A percentile compares a stretch with the other conserved stretches of the same genome.
phyloP scores from a whole-genome alignment of 2,888 invertebrate species.

The Xanthostigma xanthostigma region DNA sequence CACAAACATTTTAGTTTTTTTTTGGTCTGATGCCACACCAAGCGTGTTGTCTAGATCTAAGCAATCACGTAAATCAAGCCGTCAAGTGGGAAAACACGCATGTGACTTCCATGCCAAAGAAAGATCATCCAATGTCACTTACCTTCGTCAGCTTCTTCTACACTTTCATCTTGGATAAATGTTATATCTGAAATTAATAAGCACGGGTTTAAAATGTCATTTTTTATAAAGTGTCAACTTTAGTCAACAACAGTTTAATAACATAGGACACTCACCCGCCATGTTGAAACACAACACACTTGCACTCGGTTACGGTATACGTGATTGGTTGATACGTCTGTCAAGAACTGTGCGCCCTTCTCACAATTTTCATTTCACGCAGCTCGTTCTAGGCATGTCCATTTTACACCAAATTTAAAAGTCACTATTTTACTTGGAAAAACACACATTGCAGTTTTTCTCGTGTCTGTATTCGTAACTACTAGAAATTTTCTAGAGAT shows the following conservation, averaged over 20 bases:
- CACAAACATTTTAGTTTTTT: no score
- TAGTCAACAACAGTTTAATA: slow-evolving; percentile 4
- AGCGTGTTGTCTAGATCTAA: no score
- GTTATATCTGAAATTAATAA: slow-evolving; percentile 24
- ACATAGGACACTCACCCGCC: slow-evolving; percentile 26
- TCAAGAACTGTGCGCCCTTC: no score
- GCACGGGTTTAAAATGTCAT: neutral
- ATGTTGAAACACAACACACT: slow-evolving; percentile 21
- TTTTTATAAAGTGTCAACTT: neutral
- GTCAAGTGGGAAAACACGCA: neutral
- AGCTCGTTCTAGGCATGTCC: no score
- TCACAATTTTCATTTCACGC: no score
- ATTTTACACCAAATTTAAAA: no score
- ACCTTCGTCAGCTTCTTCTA: slow-evolving; percentile 28
- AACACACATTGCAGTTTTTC: no score
- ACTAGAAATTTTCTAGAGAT: no score
- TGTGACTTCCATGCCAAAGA: neutral
- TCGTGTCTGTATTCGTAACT: no score
- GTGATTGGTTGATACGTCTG: no score
- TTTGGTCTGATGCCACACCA: no score
- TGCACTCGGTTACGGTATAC: neutral
- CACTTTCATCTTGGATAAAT: slow-evolving; percentile 22
- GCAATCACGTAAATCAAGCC: neutral
- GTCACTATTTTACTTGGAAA: no score
- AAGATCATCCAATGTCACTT: slow-evolving; percentile 14